Evolutionary conservation across 2,797 vertebrate species (phyloP).

Genomic region (Falco novaeseelandiae): DNA sequence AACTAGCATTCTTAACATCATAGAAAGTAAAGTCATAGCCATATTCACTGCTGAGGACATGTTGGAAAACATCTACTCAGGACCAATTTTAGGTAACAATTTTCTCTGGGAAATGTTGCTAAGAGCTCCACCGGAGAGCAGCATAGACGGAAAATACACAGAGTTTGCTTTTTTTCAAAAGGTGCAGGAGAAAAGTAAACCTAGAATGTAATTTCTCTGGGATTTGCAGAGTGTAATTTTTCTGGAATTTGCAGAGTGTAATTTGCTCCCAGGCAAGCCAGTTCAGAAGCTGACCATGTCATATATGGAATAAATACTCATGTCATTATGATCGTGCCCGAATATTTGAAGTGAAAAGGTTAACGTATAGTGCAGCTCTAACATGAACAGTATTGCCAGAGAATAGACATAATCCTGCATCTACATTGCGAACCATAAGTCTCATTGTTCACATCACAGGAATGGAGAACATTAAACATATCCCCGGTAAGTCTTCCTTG

Average conservation of each 20-base stretch:
- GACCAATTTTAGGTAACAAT: not conserved
- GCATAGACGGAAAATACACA: not conserved
- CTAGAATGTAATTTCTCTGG: not conserved
- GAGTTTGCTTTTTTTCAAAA: not conserved
- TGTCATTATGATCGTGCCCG: not conserved
- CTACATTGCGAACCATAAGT: not conserved
- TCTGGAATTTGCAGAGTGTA: not conserved
- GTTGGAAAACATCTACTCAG: not conserved
- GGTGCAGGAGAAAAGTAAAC: not conserved
- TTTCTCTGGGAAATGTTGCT: not conserved
- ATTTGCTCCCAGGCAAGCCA: not conserved
- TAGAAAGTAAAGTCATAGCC: not conserved
- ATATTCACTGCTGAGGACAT: not conserved
- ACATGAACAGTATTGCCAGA: not conserved
- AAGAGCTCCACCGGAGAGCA: fast-evolving
- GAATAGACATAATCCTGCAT: not conserved
- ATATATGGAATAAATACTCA: not conserved
- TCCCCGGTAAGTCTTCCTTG: not conserved
- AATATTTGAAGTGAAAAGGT: not conserved
- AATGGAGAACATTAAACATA: not conserved
- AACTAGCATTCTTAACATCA: not conserved
- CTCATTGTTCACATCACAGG: not conserved
- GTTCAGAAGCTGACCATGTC: not conserved
- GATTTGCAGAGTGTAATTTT: not conserved
- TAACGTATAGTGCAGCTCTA: not conserved